These are phyloP conservation scores for Sarcophaga bullata DNA, from an alignment of 1,140 invertebrate genomes.

Conservation along the genomic window DNA sequence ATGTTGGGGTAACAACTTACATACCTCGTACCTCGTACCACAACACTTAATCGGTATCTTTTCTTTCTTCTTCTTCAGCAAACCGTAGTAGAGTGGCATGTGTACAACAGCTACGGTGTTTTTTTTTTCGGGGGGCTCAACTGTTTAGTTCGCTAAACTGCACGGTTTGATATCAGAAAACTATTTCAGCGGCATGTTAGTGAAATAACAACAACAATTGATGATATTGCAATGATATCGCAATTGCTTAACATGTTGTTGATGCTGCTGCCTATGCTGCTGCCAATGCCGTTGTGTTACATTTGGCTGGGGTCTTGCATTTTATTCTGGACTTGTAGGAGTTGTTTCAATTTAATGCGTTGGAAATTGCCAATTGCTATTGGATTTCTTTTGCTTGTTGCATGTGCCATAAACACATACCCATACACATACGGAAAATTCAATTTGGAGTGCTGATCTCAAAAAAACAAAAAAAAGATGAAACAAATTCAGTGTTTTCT, in stretches of 20 bases:
- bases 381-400: neutral
- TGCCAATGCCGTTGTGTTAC: neutral
- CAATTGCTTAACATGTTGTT: conserved; percentile 4
- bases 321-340: conserved; percentile 31
- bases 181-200: conserved; percentile 37
- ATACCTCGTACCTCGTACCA: neutral
- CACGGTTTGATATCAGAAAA: conserved; percentile 31
- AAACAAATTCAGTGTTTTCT: neutral
- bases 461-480: neutral
- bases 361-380: conserved; percentile 24
- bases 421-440: conserved; percentile 21
- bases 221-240: conserved; percentile 31
- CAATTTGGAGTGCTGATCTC: conserved; percentile 20
- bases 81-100: neutral
- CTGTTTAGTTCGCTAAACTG: conserved; percentile 36
- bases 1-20: too few relatives aligned
- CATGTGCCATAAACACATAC: too few relatives aligned
- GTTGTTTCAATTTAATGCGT: conserved; percentile 27
- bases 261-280: neutral
- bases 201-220: conserved; percentile 38
- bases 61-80: neutral
- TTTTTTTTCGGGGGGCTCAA: neutral
- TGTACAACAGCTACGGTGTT: neutral
- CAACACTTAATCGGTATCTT: neutral
- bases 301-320: neutral